Evolutionary conservation across 2,888 invertebrate genomes (phyloP).

Genomic region (Microctonus aethiopoides): DNA sequence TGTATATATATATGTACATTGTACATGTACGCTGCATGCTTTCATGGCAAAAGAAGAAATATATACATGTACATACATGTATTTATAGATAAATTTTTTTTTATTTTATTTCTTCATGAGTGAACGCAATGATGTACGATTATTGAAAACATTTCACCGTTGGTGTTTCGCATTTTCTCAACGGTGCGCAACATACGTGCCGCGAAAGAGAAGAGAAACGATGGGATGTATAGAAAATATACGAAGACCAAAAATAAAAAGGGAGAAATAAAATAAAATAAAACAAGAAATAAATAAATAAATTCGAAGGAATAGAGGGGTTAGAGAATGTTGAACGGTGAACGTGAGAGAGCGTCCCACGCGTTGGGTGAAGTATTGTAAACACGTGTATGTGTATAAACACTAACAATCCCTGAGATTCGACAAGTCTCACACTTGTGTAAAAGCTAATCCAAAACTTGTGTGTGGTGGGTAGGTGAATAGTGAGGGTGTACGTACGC

Average conservation of each 20-base stretch:
- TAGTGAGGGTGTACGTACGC: background rate
- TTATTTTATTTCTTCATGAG: slow-evolving; percentile 34
- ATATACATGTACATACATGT: too few species aligned
- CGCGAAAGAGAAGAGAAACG: slow-evolving; percentile 33
- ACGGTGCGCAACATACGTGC: slow-evolving; percentile 27
- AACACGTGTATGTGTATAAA: slow-evolving; percentile 31
- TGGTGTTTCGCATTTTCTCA: slow-evolving; percentile 8
- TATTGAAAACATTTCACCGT: slow-evolving; percentile 44
- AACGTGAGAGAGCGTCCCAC: slow-evolving; percentile 10
- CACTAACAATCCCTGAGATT: slow-evolving; percentile 40
- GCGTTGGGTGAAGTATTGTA: slow-evolving; percentile 45
- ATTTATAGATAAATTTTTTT: too few species aligned
- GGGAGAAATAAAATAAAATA: slow-evolving; percentile 27
- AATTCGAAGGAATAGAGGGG: slow-evolving; percentile 13
- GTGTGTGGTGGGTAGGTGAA: background rate
- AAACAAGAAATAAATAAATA: slow-evolving; percentile 5
- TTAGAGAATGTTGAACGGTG: background rate
- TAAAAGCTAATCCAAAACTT: background rate
- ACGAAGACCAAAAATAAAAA: background rate
- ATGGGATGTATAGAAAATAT: slow-evolving; percentile 24
- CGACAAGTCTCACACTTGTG: slow-evolving; percentile 40
- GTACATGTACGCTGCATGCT: background rate
- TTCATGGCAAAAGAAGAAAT: slow-evolving; percentile 26
- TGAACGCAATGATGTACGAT: slow-evolving; percentile 44
- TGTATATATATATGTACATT: slow-evolving; percentile 6